Percentiles rank a stretch among this genome's conserved stretches.
phyloP scores from a whole-genome alignment of 2,888 invertebrate genomes.

The Microctonus brassicae region DNA sequence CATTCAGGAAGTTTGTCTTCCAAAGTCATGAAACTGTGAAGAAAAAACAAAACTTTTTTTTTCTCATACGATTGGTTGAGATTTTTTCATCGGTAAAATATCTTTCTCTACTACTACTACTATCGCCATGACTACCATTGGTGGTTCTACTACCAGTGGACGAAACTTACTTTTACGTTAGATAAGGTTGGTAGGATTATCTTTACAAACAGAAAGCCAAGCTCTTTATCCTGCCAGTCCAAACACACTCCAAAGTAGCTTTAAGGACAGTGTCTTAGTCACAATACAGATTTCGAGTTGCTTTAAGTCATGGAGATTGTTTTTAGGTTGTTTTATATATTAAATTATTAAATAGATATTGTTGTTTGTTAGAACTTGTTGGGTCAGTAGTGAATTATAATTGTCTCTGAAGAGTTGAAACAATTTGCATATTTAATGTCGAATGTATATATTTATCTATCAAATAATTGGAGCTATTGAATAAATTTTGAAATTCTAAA shows the following conservation, averaged over 20 bases:
- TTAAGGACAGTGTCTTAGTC: neutral
- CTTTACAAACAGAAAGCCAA: neutral
- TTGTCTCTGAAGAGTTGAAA: neutral
- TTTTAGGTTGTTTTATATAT: neutral
- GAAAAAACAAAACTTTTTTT: neutral
- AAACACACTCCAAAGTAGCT: neutral
- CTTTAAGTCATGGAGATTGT: neutral
- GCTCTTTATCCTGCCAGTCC: neutral
- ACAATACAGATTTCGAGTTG: neutral
- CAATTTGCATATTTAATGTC: conserved; percentile 3
- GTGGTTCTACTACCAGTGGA: neutral
- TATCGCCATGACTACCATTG: too few species aligned
- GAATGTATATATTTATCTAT: too few species aligned
- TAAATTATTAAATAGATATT: neutral
- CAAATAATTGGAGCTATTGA: conserved; percentile 60
- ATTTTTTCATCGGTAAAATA: neutral
- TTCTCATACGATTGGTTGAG: neutral
- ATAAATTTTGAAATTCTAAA: conserved; percentile 61
- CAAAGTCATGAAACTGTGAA: neutral
- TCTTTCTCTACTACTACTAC: too few species aligned
- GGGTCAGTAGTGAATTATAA: neutral
- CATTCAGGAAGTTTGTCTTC: neutral
- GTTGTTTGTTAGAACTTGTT: neutral
- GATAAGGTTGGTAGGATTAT: neutral
- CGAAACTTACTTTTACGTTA: neutral